phyloP scores from a whole-genome alignment of 2,113 vertebrate genomes.

The Limnothrissa miodon region DNA sequence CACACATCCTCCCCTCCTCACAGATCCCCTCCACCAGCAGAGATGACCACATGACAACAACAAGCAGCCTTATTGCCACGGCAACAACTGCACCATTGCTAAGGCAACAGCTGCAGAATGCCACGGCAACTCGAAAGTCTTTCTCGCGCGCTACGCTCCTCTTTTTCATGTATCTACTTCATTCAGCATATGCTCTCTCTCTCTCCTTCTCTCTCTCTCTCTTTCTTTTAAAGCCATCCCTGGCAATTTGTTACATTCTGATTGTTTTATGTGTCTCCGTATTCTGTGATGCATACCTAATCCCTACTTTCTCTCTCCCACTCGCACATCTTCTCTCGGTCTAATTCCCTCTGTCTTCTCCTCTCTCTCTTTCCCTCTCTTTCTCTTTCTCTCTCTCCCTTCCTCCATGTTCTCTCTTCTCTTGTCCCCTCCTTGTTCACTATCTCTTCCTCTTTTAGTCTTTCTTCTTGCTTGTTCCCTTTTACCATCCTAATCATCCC shows the following conservation, averaged over 20 bases:
- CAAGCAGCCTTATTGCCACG: constrained; percentile 69
- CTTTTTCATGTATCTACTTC: constrained; percentile 35
- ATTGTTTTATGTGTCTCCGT: constrained; percentile 47
- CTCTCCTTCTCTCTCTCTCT: constrained; percentile 32
- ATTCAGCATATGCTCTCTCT: constrained; percentile 42
- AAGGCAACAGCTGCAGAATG: constrained; percentile 75
- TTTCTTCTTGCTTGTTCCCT: constrained; percentile 15
- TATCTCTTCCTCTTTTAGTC: constrained; percentile 31
- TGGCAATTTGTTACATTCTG: constrained; percentile 41
- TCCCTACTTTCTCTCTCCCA: constrained; percentile 29
- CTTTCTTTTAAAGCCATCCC: constrained; percentile 5
- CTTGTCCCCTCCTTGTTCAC: constrained; percentile 25
- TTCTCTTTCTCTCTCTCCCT: constrained; percentile 49
- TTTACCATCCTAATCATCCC: constrained; percentile 15
- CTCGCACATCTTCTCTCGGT: constrained; percentile 43
- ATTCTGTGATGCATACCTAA: constrained; percentile 53
- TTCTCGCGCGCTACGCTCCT: constrained; percentile 45
- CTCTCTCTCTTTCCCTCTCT: constrained; percentile 36
- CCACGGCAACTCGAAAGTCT: constrained; percentile 62
- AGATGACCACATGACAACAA: constrained; percentile 65
- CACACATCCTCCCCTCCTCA: not conserved
- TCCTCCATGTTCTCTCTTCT: constrained; percentile 17
- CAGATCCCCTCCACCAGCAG: constrained; percentile 38
- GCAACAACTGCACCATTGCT: constrained; percentile 78
- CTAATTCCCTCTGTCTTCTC: constrained; percentile 50